Evolutionary conservation across 2,797 vertebrate genomes (phyloP).

Genomic region (Todus mexicanus): DNA sequence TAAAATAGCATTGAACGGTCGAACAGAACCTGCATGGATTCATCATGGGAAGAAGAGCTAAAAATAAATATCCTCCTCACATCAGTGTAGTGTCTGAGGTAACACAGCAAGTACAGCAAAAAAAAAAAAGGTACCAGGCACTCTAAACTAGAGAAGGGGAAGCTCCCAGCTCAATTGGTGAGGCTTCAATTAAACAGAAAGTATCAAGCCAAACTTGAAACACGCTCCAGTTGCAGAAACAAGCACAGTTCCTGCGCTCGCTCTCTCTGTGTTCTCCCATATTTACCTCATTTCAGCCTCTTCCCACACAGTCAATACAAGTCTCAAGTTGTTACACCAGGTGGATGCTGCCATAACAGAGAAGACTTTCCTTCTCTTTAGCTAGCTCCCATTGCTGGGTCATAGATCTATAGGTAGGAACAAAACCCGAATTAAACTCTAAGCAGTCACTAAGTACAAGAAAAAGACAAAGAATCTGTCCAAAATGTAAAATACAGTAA

Average conservation of each 20-base stretch:
- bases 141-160: not conserved
- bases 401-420: not conserved
- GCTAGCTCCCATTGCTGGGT: not conserved
- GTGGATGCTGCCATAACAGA: not conserved
- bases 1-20: not conserved
- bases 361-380: not conserved
- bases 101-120: not conserved
- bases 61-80: constrained; percentile 24
- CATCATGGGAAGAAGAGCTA: constrained; percentile 3
- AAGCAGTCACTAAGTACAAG: not conserved
- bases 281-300: not conserved
- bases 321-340: not conserved
- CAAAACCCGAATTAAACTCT: not conserved
- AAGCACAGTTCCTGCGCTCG: not conserved
- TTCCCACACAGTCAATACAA: not conserved
- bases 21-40: constrained; percentile 8
- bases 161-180: not conserved
- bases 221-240: not conserved
- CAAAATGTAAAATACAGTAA: not conserved
- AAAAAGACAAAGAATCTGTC: not conserved
- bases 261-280: not conserved
- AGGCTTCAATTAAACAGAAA: not conserved
- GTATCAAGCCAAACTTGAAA: not conserved
- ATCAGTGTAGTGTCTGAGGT: not conserved
- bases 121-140: not conserved